Base-by-base conservation (phyloP, 2,888 invertebrate species). In the Celastrina argiolus region DNA sequence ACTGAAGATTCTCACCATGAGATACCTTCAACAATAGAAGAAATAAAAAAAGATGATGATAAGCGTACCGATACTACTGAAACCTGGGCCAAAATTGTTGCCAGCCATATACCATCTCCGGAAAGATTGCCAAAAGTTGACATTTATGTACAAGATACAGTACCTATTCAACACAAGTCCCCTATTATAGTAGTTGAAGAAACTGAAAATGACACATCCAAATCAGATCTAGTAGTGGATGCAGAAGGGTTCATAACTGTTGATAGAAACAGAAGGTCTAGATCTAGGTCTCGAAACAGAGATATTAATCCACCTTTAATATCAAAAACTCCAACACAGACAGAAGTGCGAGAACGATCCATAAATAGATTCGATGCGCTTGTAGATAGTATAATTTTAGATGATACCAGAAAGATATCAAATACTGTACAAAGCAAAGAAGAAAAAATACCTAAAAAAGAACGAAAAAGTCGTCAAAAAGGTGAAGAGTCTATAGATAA, bases 261-360 rank as follows among this genome's bases (percentile, higher is more conserved):
- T 58, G 90, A 91, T 58, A 85, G 89, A 78, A 85, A 81, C 71
- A 83, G 89, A 76, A 82, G 91, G 70, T 87, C 92, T 58, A 86
- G 93, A 65, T 94, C 94, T 1, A 87, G 93, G 66, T 94, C 94
- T 14, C 87, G 93, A 66, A 93, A 93, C 12, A 89, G 91, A 73
- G 88, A 89, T 67, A 77, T 76, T 58, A 83, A 86, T n/a, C 83
- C 85, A 12, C 71, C 75, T 45, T 82, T 83, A 41, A 75, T 74
- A 64, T 78, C 85, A 28, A 80, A 79, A 68, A 63, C 74, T 5
- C 70, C 75, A 42, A 74, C 76, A 66, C 77, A 73, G 66, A 71
- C 66, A 63, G 76, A 81, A 64, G 67, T 71, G n/a, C 80, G 84
- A 14, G 83, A 87, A 66, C 79, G 76, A 69, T 84, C 85, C 1